Evolutionary conservation across 92 coral and sea anemone genomes (phyloP).

Genomic region (Zoanthus solanderi): DNA sequence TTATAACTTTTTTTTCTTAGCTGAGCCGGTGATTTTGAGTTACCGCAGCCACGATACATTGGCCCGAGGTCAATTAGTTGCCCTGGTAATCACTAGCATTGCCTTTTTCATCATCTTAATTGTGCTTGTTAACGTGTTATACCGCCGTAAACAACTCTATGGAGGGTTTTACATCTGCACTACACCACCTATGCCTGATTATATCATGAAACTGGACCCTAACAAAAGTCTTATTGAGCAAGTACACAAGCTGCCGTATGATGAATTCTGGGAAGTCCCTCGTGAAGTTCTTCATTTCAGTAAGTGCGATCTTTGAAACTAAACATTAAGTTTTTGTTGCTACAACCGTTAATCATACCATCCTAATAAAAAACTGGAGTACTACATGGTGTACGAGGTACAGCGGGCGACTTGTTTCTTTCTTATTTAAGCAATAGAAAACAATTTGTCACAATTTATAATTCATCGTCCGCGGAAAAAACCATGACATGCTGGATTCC

Average conservation of each 20-base stretch:
- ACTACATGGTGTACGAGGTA: too few relatives aligned
- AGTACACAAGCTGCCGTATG: constrained; percentile 89
- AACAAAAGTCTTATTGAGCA: constrained; percentile 82
- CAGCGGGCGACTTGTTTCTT: too few relatives aligned
- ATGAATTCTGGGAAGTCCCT: constrained; percentile 93
- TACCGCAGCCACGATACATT: constrained; percentile 3
- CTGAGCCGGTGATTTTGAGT: constrained; percentile 34
- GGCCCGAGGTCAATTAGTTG: constrained; percentile 57
- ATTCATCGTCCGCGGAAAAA: too few relatives aligned
- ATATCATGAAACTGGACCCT: constrained; percentile 87
- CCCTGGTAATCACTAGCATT: constrained; percentile 60
- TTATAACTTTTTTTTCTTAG: constrained; percentile 33
- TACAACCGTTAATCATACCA: too few relatives aligned
- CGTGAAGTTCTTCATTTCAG: constrained; percentile 76
- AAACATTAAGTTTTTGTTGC: not conserved
- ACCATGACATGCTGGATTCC: too few relatives aligned
- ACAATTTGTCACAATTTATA: too few relatives aligned
- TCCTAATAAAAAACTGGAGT: too few relatives aligned
- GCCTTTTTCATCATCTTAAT: constrained; percentile 60
- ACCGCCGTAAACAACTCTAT: constrained; percentile 85
- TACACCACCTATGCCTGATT: constrained; percentile 95
- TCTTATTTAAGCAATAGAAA: too few relatives aligned
- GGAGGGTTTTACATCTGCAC: constrained; percentile 94
- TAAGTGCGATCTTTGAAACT: constrained; percentile 40
- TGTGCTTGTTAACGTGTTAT: constrained; percentile 70